A percentile compares a stretch with the other conserved stretches of the same genome.
Evolutionary conservation across 1,140 invertebrate genomes (phyloP).

Genomic region (Pararge aegeria): DNA sequence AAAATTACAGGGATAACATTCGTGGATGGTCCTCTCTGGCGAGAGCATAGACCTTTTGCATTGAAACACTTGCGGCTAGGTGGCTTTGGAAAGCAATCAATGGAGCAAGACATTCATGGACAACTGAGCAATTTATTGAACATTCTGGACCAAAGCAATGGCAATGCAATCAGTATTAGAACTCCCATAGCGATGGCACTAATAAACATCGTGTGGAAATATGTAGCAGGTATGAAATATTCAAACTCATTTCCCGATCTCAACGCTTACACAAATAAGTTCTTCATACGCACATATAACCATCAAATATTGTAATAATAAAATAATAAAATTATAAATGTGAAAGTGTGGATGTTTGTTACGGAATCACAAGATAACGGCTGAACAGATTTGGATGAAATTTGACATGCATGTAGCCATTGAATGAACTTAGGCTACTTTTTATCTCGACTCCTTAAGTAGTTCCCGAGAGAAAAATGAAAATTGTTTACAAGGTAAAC

Average conservation of each 20-base stretch:
- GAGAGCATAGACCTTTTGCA: constrained; percentile 86
- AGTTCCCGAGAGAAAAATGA: too few relatives aligned
- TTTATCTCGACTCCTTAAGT: too few relatives aligned
- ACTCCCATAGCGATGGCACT: constrained; percentile 81
- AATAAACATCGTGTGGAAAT: constrained; percentile 87
- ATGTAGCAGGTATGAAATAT: constrained; percentile 82
- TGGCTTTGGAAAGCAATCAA: constrained; percentile 87
- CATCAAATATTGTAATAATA: too few relatives aligned
- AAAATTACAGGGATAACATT: constrained; percentile 83
- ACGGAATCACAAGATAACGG: too few relatives aligned
- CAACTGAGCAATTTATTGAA: constrained; percentile 81
- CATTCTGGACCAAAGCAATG: constrained; percentile 62
- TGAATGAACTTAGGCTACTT: too few relatives aligned
- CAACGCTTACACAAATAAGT: too few relatives aligned
- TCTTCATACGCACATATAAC: background rate
- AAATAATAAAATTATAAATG: too few relatives aligned
- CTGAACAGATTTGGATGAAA: too few relatives aligned
- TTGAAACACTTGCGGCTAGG: constrained; percentile 85
- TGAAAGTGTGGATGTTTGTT: too few relatives aligned
- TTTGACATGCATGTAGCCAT: too few relatives aligned
- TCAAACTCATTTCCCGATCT: too few relatives aligned
- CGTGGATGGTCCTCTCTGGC: constrained; percentile 88
- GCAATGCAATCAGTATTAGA: constrained; percentile 58
- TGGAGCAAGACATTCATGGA: constrained; percentile 86
- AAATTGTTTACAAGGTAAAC: too few relatives aligned